A percentile compares a stretch with the other conserved stretches of the same genome.
Evolutionary conservation across 2,797 vertebrate genomes (phyloP).

Genomic region (Acanthiza pusilla): DNA sequence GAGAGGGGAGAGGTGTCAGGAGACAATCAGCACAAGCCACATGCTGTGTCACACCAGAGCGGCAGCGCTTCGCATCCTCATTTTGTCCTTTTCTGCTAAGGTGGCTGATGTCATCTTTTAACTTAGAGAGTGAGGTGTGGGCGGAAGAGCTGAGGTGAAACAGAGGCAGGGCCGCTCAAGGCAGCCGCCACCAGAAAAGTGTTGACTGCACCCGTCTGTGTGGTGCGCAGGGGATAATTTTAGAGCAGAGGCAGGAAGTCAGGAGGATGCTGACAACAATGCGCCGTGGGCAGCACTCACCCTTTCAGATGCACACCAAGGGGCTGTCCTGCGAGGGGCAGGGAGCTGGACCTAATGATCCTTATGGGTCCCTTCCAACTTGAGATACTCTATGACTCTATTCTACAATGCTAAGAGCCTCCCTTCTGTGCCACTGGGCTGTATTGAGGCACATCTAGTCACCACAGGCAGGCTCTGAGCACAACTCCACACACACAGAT

Average conservation of each 20-base stretch:
- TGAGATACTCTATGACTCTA: neutral
- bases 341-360: neutral
- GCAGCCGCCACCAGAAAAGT: slow-evolving; percentile 29
- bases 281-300: neutral
- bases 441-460: neutral
- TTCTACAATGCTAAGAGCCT: neutral
- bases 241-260: neutral
- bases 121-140: neutral
- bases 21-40: neutral
- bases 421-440: neutral
- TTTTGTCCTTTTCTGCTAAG: neutral
- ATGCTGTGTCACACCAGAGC: neutral
- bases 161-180: neutral
- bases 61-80: neutral
- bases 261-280: neutral
- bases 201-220: neutral
- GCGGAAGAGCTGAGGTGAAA: neutral
- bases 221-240: neutral
- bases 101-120: neutral
- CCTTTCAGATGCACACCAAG: neutral
- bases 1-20: neutral
- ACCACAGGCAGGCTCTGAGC: neutral
- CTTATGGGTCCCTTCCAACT: neutral
- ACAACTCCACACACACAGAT: neutral
- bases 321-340: neutral